A percentile compares a stretch with the other conserved stretches of the same genome.
These are phyloP conservation scores for Tricholauxania praeusta DNA, from an alignment of 2,888 invertebrate species.

Conservation along the genomic window DNA sequence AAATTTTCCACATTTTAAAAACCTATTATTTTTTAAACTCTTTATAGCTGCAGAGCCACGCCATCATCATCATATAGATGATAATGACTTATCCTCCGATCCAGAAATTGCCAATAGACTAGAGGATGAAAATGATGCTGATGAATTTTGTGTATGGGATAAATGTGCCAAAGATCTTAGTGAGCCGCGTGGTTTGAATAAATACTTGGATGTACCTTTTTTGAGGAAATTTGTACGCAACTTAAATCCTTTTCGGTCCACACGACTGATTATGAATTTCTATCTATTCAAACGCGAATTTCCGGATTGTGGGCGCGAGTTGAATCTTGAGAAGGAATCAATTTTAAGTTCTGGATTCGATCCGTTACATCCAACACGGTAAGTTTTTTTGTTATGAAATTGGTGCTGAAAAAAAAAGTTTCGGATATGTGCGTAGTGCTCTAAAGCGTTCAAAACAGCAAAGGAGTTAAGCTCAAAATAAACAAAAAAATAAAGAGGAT, in stretches of 20 bases:
- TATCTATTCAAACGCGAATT: slow-evolving; percentile 56
- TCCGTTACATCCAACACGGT: slow-evolving; percentile 58
- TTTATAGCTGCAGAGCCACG: background rate
- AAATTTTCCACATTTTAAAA: background rate
- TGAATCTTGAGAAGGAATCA: slow-evolving; percentile 50
- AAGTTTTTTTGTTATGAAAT: slow-evolving; percentile 12
- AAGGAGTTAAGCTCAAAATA: too few relatives aligned
- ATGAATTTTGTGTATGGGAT: slow-evolving; percentile 54
- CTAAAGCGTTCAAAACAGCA: too few relatives aligned
- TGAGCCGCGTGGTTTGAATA: slow-evolving; percentile 51
- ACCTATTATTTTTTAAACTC: too few relatives aligned
- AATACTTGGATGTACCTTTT: slow-evolving; percentile 55
- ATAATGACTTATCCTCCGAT: background rate
- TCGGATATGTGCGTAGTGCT: too few relatives aligned
- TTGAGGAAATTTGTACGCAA: slow-evolving; percentile 57
- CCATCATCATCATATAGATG: background rate
- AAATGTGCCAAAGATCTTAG: slow-evolving; percentile 58
- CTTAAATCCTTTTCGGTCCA: slow-evolving; percentile 54
- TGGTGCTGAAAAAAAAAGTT: background rate
- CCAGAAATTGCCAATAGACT: slow-evolving; percentile 39
- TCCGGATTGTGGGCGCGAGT: slow-evolving; percentile 54
- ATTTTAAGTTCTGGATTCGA: slow-evolving; percentile 54
- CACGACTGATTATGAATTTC: slow-evolving; percentile 55
- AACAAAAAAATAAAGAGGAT: background rate
- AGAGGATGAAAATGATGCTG: slow-evolving; percentile 54